These are phyloP conservation scores for Epinephelus fuscoguttatus DNA, from an alignment of 2,113 vertebrate species.

Conservation along the genomic window DNA sequence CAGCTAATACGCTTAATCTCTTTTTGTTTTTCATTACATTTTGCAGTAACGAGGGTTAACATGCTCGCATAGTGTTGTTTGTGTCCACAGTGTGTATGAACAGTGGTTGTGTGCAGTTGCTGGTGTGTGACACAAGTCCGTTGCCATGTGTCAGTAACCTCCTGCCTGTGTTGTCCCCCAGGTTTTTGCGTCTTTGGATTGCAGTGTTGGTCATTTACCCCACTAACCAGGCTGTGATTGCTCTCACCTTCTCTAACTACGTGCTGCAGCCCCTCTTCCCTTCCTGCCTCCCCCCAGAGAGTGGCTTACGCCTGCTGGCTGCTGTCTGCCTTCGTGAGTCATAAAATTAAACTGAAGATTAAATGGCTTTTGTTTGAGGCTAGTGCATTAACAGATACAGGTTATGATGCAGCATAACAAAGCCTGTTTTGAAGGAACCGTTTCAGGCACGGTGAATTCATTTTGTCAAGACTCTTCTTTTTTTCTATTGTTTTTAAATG, in stretches of 20 bases:
- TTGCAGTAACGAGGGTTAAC: neutral
- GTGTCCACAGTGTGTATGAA: neutral
- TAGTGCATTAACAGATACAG: neutral
- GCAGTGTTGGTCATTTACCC: conserved; percentile 92
- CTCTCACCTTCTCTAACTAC: conserved; percentile 92
- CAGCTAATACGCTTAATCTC: conserved; percentile 10
- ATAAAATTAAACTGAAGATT: neutral
- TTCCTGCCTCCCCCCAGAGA: conserved; percentile 86
- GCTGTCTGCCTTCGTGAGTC: conserved; percentile 89
- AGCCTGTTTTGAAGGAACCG: neutral
- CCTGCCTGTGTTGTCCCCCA: conserved; percentile 50
- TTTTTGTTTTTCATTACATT: conserved; percentile 11
- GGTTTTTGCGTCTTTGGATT: conserved; percentile 91
- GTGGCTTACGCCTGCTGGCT: conserved; percentile 84
- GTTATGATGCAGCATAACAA: neutral
- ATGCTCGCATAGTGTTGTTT: conserved; percentile 5
- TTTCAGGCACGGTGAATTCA: neutral
- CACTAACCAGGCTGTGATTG: conserved; percentile 91
- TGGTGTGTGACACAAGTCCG: neutral
- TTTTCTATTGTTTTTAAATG: neutral
- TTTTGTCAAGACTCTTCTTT: neutral
- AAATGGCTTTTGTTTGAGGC: neutral
- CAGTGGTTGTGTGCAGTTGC: neutral
- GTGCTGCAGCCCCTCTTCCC: conserved; percentile 89
- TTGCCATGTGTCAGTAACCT: conserved; percentile 7